These are phyloP conservation scores for Xenopus petersii DNA, from an alignment of 2,797 vertebrate species.

Conservation along the genomic window DNA sequence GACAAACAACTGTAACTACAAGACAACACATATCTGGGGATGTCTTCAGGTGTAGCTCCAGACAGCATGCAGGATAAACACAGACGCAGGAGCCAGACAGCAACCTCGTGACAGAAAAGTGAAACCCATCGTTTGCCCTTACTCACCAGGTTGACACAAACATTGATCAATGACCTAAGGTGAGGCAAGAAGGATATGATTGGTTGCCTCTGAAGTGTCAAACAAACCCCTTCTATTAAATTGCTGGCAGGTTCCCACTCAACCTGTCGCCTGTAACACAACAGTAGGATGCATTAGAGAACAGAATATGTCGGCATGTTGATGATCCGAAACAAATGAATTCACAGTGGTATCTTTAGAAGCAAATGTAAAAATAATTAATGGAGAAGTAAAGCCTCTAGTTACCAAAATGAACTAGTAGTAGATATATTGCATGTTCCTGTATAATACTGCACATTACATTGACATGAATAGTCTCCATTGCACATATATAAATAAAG, in stretches of 20 bases:
- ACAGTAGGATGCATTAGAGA: slow-evolving; percentile 67
- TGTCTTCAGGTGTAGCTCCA: slow-evolving; percentile 16
- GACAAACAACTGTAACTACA: neutral
- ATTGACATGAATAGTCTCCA: too few species aligned
- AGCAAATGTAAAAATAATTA: too few species aligned
- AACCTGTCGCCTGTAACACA: slow-evolving; percentile 93
- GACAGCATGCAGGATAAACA: slow-evolving; percentile 31
- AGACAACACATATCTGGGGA: slow-evolving; percentile 15
- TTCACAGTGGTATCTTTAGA: too few species aligned
- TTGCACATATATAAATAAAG: too few species aligned
- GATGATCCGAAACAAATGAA: neutral
- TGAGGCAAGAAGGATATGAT: slow-evolving; percentile 99
- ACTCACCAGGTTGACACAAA: slow-evolving; percentile 97
- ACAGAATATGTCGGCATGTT: slow-evolving; percentile 51
- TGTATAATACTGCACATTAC: too few species aligned
- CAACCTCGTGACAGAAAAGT: slow-evolving; percentile 5
- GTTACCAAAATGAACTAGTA: too few species aligned
- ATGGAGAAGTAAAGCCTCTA: too few species aligned
- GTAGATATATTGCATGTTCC: too few species aligned
- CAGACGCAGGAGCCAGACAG: slow-evolving; percentile 27
- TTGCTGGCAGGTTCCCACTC: slow-evolving; percentile 99
- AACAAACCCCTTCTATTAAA: slow-evolving; percentile 98
- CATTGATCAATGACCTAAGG: slow-evolving; percentile 97
- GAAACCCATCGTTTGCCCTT: slow-evolving; percentile 42
- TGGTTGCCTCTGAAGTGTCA: slow-evolving; percentile 97